Percentiles rank a stretch among this genome's conserved stretches.
phyloP scores from a whole-genome alignment of 2,888 invertebrate species.

The Bombylius discolor region DNA sequence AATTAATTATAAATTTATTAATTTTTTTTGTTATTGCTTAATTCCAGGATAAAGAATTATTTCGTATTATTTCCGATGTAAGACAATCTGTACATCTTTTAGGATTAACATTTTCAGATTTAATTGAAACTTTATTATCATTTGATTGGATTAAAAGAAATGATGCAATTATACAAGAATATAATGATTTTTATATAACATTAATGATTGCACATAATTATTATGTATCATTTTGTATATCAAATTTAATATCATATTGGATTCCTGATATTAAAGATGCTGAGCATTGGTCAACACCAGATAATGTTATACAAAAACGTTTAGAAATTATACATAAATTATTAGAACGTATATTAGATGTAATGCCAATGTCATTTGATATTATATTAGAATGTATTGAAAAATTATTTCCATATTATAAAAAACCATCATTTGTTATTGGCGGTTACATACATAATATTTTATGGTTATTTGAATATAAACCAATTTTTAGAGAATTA shows the following conservation, averaged over 20 bases:
- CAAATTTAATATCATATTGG: constrained; percentile 48
- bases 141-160: constrained; percentile 45
- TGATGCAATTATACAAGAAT: constrained; percentile 37
- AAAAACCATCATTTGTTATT: constrained; percentile 50
- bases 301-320: constrained; percentile 40
- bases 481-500: constrained; percentile 54
- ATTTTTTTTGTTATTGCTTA: background rate
- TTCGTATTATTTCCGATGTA: constrained; percentile 42
- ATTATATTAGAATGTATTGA: constrained; percentile 51
- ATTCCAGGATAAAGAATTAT: constrained; percentile 44
- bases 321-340: constrained; percentile 52
- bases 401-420: constrained; percentile 63
- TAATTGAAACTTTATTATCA: constrained; percentile 47
- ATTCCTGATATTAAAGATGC: constrained; percentile 40
- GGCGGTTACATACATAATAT: constrained; percentile 67
- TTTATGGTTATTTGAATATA: constrained; percentile 60
- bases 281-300: constrained; percentile 46
- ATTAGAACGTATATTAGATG: constrained; percentile 31
- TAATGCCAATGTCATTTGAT: constrained; percentile 52
- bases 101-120: constrained; percentile 41
- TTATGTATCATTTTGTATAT: constrained; percentile 47
- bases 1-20: background rate
- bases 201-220: constrained; percentile 54
- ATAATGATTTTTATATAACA: constrained; percentile 51
- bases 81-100: constrained; percentile 46